Evolutionary conservation across 1,140 invertebrate species (phyloP), one percentile per base, ranked within the genome.

Genomic region (Drosophila santomea): DNA sequence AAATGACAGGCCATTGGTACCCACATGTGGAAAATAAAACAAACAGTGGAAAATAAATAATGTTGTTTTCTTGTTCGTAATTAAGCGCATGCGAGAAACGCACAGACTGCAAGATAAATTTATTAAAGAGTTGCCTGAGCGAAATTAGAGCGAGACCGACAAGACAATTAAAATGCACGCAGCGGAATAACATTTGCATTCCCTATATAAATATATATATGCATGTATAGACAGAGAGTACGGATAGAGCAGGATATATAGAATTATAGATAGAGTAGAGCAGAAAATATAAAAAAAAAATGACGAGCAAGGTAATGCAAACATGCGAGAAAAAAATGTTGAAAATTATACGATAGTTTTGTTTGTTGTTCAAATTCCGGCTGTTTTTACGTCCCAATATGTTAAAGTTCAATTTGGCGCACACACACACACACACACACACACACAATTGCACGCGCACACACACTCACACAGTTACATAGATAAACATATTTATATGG

Each of bases 31-130:
- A 59, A 75, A 60, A 47, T 15, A 43, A 58, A 74, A 67, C 35
- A 64, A 64, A 78, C 44, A 85, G 47, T 44, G 62, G 38, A 39
- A 41, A 47, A 39, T 47, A 62, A 75, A 51, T 41, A 64, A 85
- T 45, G 58, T 50, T 47, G 38, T 58, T 50, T 44, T 75, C 45
- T 51, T 68, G 64, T 51, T 66, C 52, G 58, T 83, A 89, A 89
- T 88, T 80, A 89, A 76, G 84, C 84, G 62, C 83, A 88, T 88
- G 83, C 83, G 58, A 88, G 54, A 60, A 73, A 83, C 63, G 67
- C 66, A 68, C 61, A 78, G 56, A 68, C 50, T 66, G 54, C 20
- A 35, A 64, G 57, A 78, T 43, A 67, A 63, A 44, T 14, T 39
- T 32, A 43, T 48, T 38, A 20, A 35, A 59, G 69, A 75, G 61